Evolutionary conservation across 2,797 vertebrate species (phyloP).

Genomic region (Melanotaenia nigrans): DNA sequence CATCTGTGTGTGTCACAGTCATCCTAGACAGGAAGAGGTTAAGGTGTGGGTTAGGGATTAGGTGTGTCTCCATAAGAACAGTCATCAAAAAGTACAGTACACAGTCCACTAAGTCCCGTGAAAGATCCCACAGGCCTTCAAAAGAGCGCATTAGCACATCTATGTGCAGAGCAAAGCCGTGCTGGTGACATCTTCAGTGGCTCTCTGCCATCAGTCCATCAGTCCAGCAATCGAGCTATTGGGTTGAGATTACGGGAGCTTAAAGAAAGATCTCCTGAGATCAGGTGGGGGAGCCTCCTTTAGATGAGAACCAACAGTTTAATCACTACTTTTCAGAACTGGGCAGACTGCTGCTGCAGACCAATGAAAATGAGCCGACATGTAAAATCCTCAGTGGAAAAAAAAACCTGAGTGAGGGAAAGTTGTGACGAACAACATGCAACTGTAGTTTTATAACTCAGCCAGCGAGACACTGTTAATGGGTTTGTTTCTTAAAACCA

Average conservation of each 20-base stretch:
- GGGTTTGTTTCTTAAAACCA: not conserved
- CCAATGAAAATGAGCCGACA: slow-evolving; percentile 25
- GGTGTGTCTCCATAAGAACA: slow-evolving; percentile 79
- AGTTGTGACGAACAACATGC: not conserved
- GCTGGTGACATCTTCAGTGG: slow-evolving; percentile 64
- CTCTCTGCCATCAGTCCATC: slow-evolving; percentile 62
- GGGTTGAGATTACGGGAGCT: slow-evolving; percentile 65
- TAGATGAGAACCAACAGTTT: slow-evolving; percentile 46
- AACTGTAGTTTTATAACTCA: no score
- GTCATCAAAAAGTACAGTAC: slow-evolving; percentile 79
- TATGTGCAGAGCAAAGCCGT: slow-evolving; percentile 52
- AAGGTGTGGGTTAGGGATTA: slow-evolving; percentile 80
- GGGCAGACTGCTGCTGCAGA: slow-evolving; percentile 18
- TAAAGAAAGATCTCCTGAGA: slow-evolving; percentile 62
- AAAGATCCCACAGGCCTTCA: slow-evolving; percentile 74
- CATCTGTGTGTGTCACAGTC: slow-evolving; percentile 69
- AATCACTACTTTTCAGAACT: slow-evolving; percentile 48
- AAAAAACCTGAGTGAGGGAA: not conserved
- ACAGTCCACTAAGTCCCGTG: slow-evolving; percentile 74
- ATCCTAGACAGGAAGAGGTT: slow-evolving; percentile 80
- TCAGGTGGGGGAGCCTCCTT: slow-evolving; percentile 58
- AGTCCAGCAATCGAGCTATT: slow-evolving; percentile 59
- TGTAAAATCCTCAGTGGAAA: slow-evolving; percentile 19
- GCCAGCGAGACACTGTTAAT: no score
- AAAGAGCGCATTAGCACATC: slow-evolving; percentile 69